Base-by-base conservation (phyloP, 2,113 vertebrate genomes). In the Tapirus terrestris region DNA sequence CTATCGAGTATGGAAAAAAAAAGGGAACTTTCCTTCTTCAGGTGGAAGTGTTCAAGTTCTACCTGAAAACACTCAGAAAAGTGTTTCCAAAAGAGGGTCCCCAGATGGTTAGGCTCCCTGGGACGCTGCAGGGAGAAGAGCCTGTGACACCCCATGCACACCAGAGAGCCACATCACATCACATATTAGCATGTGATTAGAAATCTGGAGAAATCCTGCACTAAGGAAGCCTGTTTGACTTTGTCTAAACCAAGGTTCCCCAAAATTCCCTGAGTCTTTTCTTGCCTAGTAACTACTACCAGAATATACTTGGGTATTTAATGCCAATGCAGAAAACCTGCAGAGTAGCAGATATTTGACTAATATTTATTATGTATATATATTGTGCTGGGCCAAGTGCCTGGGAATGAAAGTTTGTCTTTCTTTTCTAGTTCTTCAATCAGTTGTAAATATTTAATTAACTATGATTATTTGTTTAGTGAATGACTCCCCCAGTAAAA, bases 401-500 rank as follows among this genome's bases (percentile, higher is more conserved):
- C 91, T 91, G 67, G 70, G 25, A 39, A 68, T 39, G 53, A 43
- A 94, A 72, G 21, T 65, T 73, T 89, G n/a, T 94, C 45, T 75
- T 89, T 72, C 82, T 21, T 91, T 68, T 77, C 33, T 93, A 45
- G 39, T 76, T 80, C 25, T 96, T 80, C 39, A 94, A 84, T 88
- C 45, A 67, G 36, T 79, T 83, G 76, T 68, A 94, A 70, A 85
- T 84, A 92, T 94, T 97, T 93, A 83, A 92, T 76, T 33, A 97
- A 72, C n/a, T 84, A 5, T 76, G 85, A 65, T 83, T 94, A 83
- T 87, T 94, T 94, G 25, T 67, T 76, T 87, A 68, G 63, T 56
- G 33, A 61, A 43, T 43, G 63, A 51, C 60, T 96, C 48, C 39
- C 39, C 58, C 75, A 58, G 48, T 70, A 68, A 89, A 92, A 89